Base-by-base conservation (phyloP, 2,113 vertebrate species). In the Lycocorax pyrrhopterus region DNA sequence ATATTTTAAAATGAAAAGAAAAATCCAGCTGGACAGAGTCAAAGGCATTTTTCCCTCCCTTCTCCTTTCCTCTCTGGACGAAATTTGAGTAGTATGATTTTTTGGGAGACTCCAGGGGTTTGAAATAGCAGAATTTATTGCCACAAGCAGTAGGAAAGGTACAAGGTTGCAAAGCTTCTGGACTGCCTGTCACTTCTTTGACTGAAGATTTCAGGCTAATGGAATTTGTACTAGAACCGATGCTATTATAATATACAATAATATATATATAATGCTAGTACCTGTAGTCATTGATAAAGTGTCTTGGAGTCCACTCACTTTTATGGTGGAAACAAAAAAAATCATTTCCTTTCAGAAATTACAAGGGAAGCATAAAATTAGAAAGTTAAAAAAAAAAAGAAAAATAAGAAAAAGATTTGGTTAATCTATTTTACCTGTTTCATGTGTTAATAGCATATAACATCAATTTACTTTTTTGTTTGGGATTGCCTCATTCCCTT, bases 1-100 rank as follows among this genome's bases (percentile, higher is more conserved):
- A 51, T 56, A 84, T 84, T 73, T 96, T 39, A 78, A 91, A 95
- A 75, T 17, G 3, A n/a, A 80, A 81, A 84, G n/a, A 67, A 82
- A 74, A 73, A n/a, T 3, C 32, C 35, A 69, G 15, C 27, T 84
- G 56, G 26, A 59, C 47, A 78, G 25, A 83, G 39, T 71, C 53
- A 76, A 93, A 76, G 9, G 2, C 8, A 21, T 67, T 84, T 86
- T 89, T 2, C 10, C 9, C 4, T 90, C 16, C 29, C 7, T 39
- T 63, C n/a, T 43, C 4, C 18, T 68, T n/a, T 12, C 16, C 6
- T 84, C 21, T 10, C 12, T 71, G 33, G 12, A 43, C 0, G 1
- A 86, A 87, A 51, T 88, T 19, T 84, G 46, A 80, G 18, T 47
- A 49, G 6, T n/a, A n/a, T 75, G 59, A 43, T 32, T 91, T 74